Percentiles rank a stretch among this genome's conserved stretches.
Evolutionary conservation across 2,797 vertebrate species (phyloP).

Genomic region (Tauraco hartlaubi): DNA sequence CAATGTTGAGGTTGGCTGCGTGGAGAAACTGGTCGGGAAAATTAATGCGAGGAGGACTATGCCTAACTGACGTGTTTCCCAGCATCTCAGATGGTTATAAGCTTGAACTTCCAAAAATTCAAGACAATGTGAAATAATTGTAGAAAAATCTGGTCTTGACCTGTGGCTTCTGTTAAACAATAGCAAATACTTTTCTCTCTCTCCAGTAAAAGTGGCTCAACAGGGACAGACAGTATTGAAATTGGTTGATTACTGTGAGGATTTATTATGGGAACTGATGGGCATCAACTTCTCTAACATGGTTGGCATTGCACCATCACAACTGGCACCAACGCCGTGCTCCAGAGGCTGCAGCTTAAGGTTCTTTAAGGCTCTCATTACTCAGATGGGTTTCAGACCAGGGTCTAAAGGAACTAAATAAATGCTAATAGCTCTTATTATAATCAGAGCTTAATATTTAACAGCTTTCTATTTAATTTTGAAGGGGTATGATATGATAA

Average conservation of each 20-base stretch:
- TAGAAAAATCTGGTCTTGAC: background rate
- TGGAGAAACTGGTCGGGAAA: background rate
- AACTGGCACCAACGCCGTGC: accelerated
- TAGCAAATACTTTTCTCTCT: background rate
- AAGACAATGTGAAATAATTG: background rate
- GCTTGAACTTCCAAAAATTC: background rate
- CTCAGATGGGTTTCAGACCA: background rate
- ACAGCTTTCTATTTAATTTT: background rate
- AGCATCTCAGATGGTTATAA: background rate
- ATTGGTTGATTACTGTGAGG: background rate
- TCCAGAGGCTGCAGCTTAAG: background rate
- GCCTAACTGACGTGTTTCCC: background rate
- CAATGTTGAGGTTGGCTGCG: background rate
- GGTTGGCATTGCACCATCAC: background rate
- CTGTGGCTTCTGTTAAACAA: background rate
- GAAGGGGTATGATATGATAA: background rate
- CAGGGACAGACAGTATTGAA: background rate
- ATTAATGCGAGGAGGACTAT: background rate
- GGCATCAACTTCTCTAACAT: background rate
- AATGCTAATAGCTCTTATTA: background rate
- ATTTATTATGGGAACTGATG: background rate
- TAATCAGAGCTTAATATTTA: background rate
- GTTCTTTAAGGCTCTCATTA: background rate
- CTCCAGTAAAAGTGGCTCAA: background rate
- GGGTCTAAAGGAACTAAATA: background rate